phyloP scores from a whole-genome alignment of 2,797 vertebrate species.

The Anguilla pacifica region DNA sequence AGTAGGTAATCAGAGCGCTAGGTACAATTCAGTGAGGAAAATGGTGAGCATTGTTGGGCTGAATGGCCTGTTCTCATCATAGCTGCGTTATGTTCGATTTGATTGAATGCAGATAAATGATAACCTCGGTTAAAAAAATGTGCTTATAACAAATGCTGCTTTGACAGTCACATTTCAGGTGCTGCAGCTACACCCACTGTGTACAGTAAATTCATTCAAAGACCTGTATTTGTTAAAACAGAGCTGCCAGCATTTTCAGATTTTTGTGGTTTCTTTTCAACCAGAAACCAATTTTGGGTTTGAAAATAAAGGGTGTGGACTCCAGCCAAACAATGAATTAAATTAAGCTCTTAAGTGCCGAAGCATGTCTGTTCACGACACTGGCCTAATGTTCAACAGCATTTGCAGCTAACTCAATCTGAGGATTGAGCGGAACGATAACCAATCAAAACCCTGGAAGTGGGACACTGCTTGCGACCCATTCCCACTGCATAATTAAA shows the following conservation, averaged over 20 bases:
- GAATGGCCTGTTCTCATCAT: no score
- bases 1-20: no score
- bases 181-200: background rate
- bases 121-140: background rate
- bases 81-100: no score
- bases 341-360: background rate
- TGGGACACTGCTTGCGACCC: background rate
- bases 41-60: no score
- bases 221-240: background rate
- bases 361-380: constrained; percentile 18
- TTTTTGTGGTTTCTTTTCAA: background rate
- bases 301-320: background rate
- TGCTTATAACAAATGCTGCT: constrained; percentile 33
- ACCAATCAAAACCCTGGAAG: background rate
- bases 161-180: background rate
- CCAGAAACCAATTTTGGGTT: background rate
- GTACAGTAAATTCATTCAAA: background rate
- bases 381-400: constrained; percentile 11
- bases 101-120: background rate
- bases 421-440: background rate
- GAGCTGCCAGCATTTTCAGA: background rate
- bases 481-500: background rate
- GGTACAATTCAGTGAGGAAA: no score
- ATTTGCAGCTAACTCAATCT: background rate
- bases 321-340: background rate